Percentiles rank a stretch among this genome's conserved stretches.
Conservation (phyloP, 2,888 invertebrate species). For the Hemaris fuciformis region DNA sequence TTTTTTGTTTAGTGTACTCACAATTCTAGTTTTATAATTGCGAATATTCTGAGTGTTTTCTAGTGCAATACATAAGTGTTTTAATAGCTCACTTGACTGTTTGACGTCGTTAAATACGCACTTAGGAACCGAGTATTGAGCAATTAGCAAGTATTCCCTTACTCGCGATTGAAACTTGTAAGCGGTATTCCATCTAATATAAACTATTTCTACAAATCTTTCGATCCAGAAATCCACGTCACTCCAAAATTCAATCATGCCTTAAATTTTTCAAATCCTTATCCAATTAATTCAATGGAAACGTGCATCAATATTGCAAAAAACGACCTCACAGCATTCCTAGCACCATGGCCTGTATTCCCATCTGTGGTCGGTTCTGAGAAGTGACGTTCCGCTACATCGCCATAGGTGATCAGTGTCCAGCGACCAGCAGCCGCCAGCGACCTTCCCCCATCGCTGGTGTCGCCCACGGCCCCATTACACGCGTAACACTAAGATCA, state of each 20-base stretch:
- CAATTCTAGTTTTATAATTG: not conserved
- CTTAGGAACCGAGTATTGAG: not conserved
- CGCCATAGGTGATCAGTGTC: slow-evolving; percentile 30
- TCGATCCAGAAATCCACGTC: not conserved
- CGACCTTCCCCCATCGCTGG: slow-evolving; percentile 49
- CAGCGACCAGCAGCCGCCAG: slow-evolving; percentile 10
- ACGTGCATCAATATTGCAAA: not conserved
- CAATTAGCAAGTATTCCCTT: not conserved
- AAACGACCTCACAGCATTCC: slow-evolving; percentile 43
- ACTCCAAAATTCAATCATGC: not conserved
- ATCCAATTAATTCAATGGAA: not conserved
- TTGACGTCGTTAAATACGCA: not conserved
- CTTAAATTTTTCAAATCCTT: not conserved
- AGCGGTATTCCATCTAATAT: not conserved
- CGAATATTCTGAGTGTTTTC: not conserved
- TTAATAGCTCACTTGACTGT: not conserved
- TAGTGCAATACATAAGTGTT: not conserved
- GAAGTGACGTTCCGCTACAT: slow-evolving; percentile 63
- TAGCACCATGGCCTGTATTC: slow-evolving; percentile 62
- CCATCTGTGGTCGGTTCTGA: slow-evolving; percentile 64
- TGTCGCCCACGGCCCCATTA: slow-evolving; percentile 66
- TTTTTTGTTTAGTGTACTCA: not conserved
- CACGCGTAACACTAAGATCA: slow-evolving; percentile 64
- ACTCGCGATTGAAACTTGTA: not conserved
- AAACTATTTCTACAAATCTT: not conserved